Base-by-base conservation (phyloP, 2,888 invertebrate genomes). In the Agrotis segetum region DNA sequence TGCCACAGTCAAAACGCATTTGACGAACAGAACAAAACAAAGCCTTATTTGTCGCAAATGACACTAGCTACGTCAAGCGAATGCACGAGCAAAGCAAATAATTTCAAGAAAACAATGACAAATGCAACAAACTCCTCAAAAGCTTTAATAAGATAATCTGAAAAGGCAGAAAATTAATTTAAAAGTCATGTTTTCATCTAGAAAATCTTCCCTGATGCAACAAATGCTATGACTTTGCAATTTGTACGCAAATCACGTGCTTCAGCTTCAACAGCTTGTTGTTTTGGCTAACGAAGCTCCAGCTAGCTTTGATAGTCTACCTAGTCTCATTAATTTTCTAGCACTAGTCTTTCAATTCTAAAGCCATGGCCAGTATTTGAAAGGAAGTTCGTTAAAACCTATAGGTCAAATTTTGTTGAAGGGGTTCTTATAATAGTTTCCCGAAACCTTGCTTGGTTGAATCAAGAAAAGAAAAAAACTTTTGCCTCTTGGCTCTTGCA, bases 271-370 rank as follows among this genome's bases (percentile, higher is more conserved):
- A 11, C 9, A 58, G 29, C 50, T 52, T 60, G 71, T 62, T 77
- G 70, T 64, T 55, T 29, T 65, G 47, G 47, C 24, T 77, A 79
- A 73, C 59, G 46, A 67, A 79, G 73, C 58, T 46, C 14, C n/a
- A n/a, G 19, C 49, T 19, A 24, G 46, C 74, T 61, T 62, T 62
- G 34, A 49, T 24, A 50, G 34, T 24, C 14, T 21, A 47, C 55
- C 58, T 40, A 13, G 73, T 66, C 65, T 78, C 74, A 72, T 73
- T 71, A 71, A 65, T 65, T 78, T 65, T 62, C 53, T 44, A 78
- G 62, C 19, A 44, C 56, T 40, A 52, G 17, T 17, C 16, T 49
- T 73, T 58, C 13, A 56, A 17, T 65, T 44, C 29, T 55, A 17
- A 64, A 49, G 40, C 13, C 13, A 40, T 29, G 46, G 2, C 44